Percentiles rank a stretch among this genome's conserved stretches.
phyloP scores from a whole-genome alignment of 2,888 invertebrate species.

The Sesamia inferens region DNA sequence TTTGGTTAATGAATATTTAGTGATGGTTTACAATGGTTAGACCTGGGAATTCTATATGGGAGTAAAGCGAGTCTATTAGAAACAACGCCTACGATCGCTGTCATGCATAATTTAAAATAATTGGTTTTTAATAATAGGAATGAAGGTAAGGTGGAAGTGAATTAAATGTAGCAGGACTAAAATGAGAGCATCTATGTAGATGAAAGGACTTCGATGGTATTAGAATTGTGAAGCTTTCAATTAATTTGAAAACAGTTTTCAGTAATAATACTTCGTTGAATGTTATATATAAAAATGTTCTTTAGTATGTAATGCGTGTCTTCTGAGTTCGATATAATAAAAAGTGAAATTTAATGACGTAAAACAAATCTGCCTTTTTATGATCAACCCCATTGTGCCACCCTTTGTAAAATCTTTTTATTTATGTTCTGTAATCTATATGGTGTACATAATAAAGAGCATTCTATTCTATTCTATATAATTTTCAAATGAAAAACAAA shows the following conservation, averaged over 20 bases:
- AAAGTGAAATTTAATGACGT: not conserved
- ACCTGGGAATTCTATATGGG: conserved; percentile 39
- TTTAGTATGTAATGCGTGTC: too few species aligned
- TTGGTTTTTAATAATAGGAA: conserved; percentile 47
- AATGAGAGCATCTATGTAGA: not conserved
- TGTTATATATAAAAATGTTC: not conserved
- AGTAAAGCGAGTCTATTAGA: conserved; percentile 42
- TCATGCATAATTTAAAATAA: conserved; percentile 53
- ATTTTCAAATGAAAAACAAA: conserved; percentile 40
- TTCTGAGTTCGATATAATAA: not conserved
- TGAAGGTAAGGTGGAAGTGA: conserved; percentile 12
- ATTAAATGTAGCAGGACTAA: conserved; percentile 16
- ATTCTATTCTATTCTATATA: conserved; percentile 5
- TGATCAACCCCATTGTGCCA: conserved; percentile 7
- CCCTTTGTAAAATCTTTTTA: too few species aligned
- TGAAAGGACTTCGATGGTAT: conserved; percentile 10
- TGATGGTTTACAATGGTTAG: conserved; percentile 40
- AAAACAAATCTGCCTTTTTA: conserved; percentile 1
- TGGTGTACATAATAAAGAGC: too few species aligned
- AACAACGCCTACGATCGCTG: conserved; percentile 45
- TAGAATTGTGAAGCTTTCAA: not conserved
- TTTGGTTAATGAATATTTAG: conserved; percentile 62
- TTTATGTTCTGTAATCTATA: too few species aligned
- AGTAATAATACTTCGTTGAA: not conserved
- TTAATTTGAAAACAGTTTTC: not conserved